phyloP scores from a whole-genome alignment of 1,140 invertebrate species.

The Heterodera schachtii region DNA sequence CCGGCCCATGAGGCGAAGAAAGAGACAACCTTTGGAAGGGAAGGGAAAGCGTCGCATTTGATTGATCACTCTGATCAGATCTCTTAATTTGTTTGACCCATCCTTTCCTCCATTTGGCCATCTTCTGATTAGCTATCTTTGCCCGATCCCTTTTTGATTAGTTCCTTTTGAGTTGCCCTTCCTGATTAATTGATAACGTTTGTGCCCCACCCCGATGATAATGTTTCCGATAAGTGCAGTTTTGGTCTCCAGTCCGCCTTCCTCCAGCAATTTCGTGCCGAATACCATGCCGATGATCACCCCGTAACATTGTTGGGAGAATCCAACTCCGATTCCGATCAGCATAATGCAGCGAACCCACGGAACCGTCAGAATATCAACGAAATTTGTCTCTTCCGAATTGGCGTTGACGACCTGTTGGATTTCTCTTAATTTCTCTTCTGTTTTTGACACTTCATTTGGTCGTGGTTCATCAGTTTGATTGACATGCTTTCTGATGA shows the following conservation, averaged over 20 bases:
- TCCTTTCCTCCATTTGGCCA: no score
- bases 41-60: not conserved
- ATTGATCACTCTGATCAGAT: no score
- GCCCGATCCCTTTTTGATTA: no score
- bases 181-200: no score
- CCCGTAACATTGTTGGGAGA: constrained; percentile 25
- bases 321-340: constrained; percentile 12
- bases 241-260: constrained; percentile 23
- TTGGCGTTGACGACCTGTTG: not conserved
- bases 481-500: not conserved
- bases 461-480: no score
- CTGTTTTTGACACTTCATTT: not conserved
- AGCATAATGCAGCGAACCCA: constrained; percentile 22
- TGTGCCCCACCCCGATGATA: constrained; percentile 13
- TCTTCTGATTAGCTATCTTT: no score
- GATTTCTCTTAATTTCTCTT: not conserved
- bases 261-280: constrained; percentile 17
- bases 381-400: not conserved
- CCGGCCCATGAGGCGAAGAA: constrained; percentile 25
- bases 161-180: no score
- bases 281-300: constrained; percentile 23
- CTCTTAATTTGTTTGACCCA: no score
- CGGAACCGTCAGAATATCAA: constrained; percentile 16
- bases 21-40: constrained; percentile 15
- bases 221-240: constrained; percentile 18